A percentile compares a stretch with the other conserved stretches of the same genome.
Evolutionary conservation across 2,797 vertebrate genomes (phyloP).

Genomic region (Epinephelus malabaricus): DNA sequence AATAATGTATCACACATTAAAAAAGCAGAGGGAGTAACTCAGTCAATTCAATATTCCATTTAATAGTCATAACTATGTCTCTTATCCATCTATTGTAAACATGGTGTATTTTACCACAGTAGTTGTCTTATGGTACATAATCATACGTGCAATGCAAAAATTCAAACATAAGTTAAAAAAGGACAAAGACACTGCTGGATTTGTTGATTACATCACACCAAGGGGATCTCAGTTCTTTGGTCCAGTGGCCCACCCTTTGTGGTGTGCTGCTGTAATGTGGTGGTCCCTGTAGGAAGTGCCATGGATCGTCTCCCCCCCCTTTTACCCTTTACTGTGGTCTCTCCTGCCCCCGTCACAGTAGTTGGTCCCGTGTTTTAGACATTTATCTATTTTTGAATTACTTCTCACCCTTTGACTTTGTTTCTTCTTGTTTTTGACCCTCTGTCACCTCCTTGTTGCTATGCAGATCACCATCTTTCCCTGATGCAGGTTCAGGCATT

Average conservation of each 20-base stretch:
- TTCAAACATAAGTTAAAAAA: slow-evolving; percentile 81
- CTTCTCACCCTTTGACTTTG: slow-evolving; percentile 57
- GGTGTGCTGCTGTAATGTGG: slow-evolving; percentile 81
- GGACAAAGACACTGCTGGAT: slow-evolving; percentile 86
- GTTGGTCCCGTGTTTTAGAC: slow-evolving; percentile 78
- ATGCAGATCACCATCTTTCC: slow-evolving; percentile 30
- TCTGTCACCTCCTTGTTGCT: slow-evolving; percentile 29
- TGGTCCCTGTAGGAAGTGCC: slow-evolving; percentile 82
- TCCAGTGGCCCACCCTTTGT: slow-evolving; percentile 80
- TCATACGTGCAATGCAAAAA: slow-evolving; percentile 84
- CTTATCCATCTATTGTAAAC: slow-evolving; percentile 85
- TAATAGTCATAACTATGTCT: slow-evolving; percentile 84
- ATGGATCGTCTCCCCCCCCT: slow-evolving; percentile 62
- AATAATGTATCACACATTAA: slow-evolving; percentile 27
- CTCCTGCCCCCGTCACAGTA: slow-evolving; percentile 80
- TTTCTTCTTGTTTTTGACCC: slow-evolving; percentile 59
- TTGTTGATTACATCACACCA: slow-evolving; percentile 80
- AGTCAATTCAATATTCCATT: slow-evolving; percentile 81
- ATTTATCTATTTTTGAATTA: slow-evolving; percentile 51
- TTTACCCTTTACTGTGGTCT: slow-evolving; percentile 74
- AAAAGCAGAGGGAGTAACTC: slow-evolving; percentile 27
- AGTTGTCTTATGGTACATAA: slow-evolving; percentile 84
- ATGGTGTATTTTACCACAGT: slow-evolving; percentile 82
- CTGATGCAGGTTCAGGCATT: slow-evolving; percentile 32
- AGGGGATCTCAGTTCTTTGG: slow-evolving; percentile 85